Evolutionary conservation across 2,888 invertebrate genomes (phyloP), one percentile per base, ranked within the genome.

Genomic region (Nineta flava): DNA sequence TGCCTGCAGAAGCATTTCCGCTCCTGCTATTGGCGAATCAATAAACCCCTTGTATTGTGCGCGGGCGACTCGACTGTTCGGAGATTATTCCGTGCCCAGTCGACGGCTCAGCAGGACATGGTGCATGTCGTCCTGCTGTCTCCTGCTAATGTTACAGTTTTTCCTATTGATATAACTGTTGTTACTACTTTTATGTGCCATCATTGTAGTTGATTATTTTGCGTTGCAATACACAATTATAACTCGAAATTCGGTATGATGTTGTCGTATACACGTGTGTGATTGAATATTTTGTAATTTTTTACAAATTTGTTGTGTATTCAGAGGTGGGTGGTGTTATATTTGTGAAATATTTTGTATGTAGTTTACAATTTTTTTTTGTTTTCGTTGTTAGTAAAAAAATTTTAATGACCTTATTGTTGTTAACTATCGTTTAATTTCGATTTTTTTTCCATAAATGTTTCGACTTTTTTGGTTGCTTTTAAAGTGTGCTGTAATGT

Each of bases 81-180:
- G 38, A 13, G 38, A 38, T 15, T 13, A 65, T 65, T 62, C 60
- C 57, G 57, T 59, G 61, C 58, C 61, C 59, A 60, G 62, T 47
- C 16, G 47, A 47, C 38, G 47, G 35, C 47, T 35, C 35, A 35
- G 47, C 35, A 47, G 26, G 47, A 47, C 44, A 44, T 44, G 44
- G 19, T 44, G 44, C 26, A 21, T 26, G 44, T 21, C 44, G 44
- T 44, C 44, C 44, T 44, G 19, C 44, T 44, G 21, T 44, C 21
- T 21, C 19, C 17, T 21, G n/a, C 44, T 44, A n/a, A 16, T 17
- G 15, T 13, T n/a, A 19, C 26, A 42, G 26, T 26, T 26, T 26
- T 26, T 26, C 26, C 26, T 26, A 26, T 26, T 26, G 26, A 26
- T 26, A 26, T 26, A 26, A 26, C 26, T 26, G 26, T 26, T 26